Base-by-base conservation (phyloP, 2,797 vertebrate genomes). In the Urophycis tenuis region DNA sequence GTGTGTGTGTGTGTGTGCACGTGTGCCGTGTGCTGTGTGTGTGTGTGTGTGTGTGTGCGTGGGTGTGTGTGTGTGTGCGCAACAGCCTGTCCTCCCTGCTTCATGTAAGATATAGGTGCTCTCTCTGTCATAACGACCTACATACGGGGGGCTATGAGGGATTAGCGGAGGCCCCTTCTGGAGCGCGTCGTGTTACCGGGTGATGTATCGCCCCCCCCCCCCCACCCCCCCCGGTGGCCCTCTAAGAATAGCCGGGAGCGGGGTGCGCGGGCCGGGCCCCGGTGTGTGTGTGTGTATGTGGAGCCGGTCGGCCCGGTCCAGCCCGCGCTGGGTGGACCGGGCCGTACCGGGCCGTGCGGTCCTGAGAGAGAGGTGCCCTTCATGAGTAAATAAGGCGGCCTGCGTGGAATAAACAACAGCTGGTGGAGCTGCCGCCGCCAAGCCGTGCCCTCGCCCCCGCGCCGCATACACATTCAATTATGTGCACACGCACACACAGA, bases 311-410 rank as follows among this genome's bases (percentile, higher is more conserved):
- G 11, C n/a, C 74, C 77, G 64, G 64, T 8, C 53, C 19, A 64
- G 71, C 77, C 81, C 74, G 79, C 77, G 33, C 75, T 29, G 78
- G 33, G 77, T 29, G 78, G 76, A 75, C 77, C 79, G 76, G 71
- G n/a, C n/a, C 73, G 79, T 71, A 79, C 82, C 71, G 80, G 75
- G 69, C 75, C 75, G 11, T 10, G 31, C 35, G 70, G 84, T 85
- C 81, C 87, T 83, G 76, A 85, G 85, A 90, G 85, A 88, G 81
- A 85, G 81, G 81, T 89, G 89, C 86, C 88, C 88, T 85, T 87
- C 88, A 92, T 95, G 93, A 96, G 93, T 96, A 96, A 96, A 95
- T 94, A 96, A 95, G 87, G 89, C 89, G 81, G 93, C 88, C 89
- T n/a, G 88, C 88, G 88, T 80, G 92, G 93, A 93, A 93, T 92